A percentile compares a stretch with the other conserved stretches of the same genome.
Conservation (phyloP, 1,140 invertebrate genomes). For the Psix sp. region DNA sequence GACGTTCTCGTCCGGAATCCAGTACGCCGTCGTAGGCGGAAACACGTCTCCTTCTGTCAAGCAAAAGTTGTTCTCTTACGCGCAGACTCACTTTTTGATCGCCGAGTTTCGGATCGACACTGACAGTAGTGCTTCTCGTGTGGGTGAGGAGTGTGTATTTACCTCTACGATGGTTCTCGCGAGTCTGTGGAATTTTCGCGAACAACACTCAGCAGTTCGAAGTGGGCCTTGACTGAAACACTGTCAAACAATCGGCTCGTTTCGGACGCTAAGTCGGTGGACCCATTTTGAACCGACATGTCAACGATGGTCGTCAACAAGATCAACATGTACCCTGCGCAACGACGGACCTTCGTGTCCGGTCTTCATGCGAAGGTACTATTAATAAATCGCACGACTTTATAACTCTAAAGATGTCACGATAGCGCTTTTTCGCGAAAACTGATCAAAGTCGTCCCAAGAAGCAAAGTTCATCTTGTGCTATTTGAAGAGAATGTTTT, state of each 20-base stretch:
- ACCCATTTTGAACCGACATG: conserved; percentile 59
- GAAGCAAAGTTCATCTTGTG: too few species aligned
- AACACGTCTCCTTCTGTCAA: background rate
- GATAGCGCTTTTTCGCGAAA: conserved; percentile 12
- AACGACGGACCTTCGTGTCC: conserved; percentile 66
- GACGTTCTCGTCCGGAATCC: conserved; percentile 50
- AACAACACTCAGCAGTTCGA: background rate
- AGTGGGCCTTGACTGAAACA: conserved; percentile 37
- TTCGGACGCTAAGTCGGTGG: conserved; percentile 21
- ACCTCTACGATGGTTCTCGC: too few species aligned
- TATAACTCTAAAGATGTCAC: conserved; percentile 3
- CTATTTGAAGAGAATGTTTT: too few species aligned
- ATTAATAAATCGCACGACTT: conserved; percentile 24
- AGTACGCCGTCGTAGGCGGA: conserved; percentile 60
- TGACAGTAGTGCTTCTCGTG: background rate
- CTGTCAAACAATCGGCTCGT: background rate
- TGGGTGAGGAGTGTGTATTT: too few species aligned
- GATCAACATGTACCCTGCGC: conserved; percentile 70
- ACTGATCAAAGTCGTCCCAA: background rate
- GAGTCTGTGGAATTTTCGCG: conserved; percentile 10
- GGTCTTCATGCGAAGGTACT: conserved; percentile 69
- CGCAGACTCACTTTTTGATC: background rate
- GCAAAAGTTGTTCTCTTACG: background rate
- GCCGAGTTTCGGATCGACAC: too few species aligned
- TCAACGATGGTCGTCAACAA: conserved; percentile 72